A percentile compares a stretch with the other conserved stretches of the same genome.
Evolutionary conservation across 2,888 invertebrate genomes (phyloP).

Genomic region (Dynastes tityus): DNA sequence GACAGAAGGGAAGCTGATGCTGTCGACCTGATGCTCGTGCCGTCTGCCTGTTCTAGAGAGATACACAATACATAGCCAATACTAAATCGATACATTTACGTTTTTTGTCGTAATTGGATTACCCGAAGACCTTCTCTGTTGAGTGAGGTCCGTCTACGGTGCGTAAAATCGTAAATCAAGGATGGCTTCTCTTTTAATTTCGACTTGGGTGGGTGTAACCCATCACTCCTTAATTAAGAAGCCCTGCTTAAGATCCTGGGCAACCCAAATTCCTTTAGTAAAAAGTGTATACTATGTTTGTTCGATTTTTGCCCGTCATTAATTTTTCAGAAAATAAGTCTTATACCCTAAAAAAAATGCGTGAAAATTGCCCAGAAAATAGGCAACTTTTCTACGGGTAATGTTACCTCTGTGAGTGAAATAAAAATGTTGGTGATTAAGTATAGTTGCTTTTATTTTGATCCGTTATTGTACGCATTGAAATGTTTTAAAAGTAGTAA

Average conservation of each 20-base stretch:
- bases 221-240: background rate
- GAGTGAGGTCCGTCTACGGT: constrained; percentile 1
- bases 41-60: constrained; percentile 29
- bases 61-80: background rate
- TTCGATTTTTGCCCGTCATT: too few species aligned
- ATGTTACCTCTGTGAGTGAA: too few species aligned
- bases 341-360: too few species aligned
- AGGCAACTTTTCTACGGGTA: too few species aligned
- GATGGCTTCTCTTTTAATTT: constrained; percentile 34
- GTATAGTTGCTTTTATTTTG: too few species aligned
- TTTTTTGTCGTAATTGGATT: constrained; percentile 42
- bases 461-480: too few species aligned
- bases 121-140: constrained; percentile 28
- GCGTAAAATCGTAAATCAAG: constrained; percentile 30
- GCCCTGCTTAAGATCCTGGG: background rate
- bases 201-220: constrained; percentile 19
- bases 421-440: too few species aligned
- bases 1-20: constrained; percentile 47
- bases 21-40: constrained; percentile 33
- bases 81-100: constrained; percentile 41
- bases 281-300: too few species aligned
- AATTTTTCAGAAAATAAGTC: too few species aligned
- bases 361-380: too few species aligned
- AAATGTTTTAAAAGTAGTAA: too few species aligned
- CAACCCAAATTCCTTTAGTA: too few species aligned